These are phyloP conservation scores for Exephanes ischioxanthus DNA, from an alignment of 2,888 invertebrate genomes.

Conservation along the genomic window DNA sequence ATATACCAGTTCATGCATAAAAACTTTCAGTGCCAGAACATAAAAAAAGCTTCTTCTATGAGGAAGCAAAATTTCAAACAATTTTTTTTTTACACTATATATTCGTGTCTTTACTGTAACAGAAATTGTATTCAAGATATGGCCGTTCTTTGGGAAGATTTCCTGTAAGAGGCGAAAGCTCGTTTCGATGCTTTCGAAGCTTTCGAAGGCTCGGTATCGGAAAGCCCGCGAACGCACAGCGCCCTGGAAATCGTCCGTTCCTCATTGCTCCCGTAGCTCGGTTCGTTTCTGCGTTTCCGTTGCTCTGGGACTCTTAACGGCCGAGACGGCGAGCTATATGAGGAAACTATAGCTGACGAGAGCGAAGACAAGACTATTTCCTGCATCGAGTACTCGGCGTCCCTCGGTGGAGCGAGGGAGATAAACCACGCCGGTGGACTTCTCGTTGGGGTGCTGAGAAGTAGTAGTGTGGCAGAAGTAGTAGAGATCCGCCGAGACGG, in stretches of 20 bases:
- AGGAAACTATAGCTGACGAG: slow-evolving; percentile 48
- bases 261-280: background rate
- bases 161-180: too few relatives aligned
- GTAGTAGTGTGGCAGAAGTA: slow-evolving; percentile 29
- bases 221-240: too few relatives aligned
- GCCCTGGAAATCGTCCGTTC: background rate
- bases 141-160: too few relatives aligned
- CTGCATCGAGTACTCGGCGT: slow-evolving; percentile 52
- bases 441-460: slow-evolving; percentile 2
- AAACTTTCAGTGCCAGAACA: too few relatives aligned
- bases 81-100: too few relatives aligned
- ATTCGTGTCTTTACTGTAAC: too few relatives aligned
- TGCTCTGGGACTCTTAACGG: slow-evolving; percentile 40
- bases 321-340: background rate
- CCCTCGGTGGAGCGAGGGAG: slow-evolving; percentile 3
- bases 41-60: too few relatives aligned
- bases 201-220: too few relatives aligned
- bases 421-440: slow-evolving; percentile 3
- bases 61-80: too few relatives aligned
- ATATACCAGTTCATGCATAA: too few relatives aligned
- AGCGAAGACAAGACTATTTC: slow-evolving; percentile 67
- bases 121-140: too few relatives aligned
- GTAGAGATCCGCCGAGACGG: slow-evolving; percentile 64
- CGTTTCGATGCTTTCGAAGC: too few relatives aligned
- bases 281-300: slow-evolving; percentile 44